Percentiles rank a stretch among this genome's conserved stretches.
These are phyloP conservation scores for Macrosoma leucophasiata DNA, from an alignment of 2,888 invertebrate genomes.

Conservation along the genomic window DNA sequence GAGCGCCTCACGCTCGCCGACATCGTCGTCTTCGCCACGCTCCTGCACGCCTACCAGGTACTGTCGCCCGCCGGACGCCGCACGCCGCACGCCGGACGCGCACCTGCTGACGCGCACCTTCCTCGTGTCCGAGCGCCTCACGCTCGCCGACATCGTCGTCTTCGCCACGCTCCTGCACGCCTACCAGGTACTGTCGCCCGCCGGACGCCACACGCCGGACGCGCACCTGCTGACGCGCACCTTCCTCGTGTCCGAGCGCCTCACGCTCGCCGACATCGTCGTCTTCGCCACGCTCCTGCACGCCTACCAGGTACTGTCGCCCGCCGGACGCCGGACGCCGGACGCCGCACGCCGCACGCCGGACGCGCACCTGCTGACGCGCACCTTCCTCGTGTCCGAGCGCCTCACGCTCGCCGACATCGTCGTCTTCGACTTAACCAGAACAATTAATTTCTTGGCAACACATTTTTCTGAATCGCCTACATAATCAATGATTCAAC, in stretches of 20 bases:
- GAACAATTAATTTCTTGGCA: too few relatives aligned
- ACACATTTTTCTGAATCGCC: too few relatives aligned
- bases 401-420: slow-evolving; percentile 96
- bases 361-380: slow-evolving; percentile 86
- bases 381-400: slow-evolving; percentile 96
- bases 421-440: slow-evolving; percentile 87
- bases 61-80: slow-evolving; percentile 84
- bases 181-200: slow-evolving; percentile 86
- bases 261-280: slow-evolving; percentile 95
- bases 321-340: slow-evolving; percentile 88
- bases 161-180: slow-evolving; percentile 90
- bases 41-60: slow-evolving; percentile 90
- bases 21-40: slow-evolving; percentile 90
- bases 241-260: slow-evolving; percentile 94
- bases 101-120: slow-evolving; percentile 90
- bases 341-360: slow-evolving; percentile 81
- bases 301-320: slow-evolving; percentile 86
- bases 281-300: slow-evolving; percentile 92
- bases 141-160: slow-evolving; percentile 96
- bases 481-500: too few relatives aligned
- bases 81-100: slow-evolving; percentile 83
- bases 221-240: slow-evolving; percentile 88
- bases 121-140: slow-evolving; percentile 94
- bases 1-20: slow-evolving; percentile 98
- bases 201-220: slow-evolving; percentile 85